Evolutionary conservation across 2,797 vertebrate genomes (phyloP), one percentile per base, ranked within the genome.

Genomic region (Gallinago solitaria): DNA sequence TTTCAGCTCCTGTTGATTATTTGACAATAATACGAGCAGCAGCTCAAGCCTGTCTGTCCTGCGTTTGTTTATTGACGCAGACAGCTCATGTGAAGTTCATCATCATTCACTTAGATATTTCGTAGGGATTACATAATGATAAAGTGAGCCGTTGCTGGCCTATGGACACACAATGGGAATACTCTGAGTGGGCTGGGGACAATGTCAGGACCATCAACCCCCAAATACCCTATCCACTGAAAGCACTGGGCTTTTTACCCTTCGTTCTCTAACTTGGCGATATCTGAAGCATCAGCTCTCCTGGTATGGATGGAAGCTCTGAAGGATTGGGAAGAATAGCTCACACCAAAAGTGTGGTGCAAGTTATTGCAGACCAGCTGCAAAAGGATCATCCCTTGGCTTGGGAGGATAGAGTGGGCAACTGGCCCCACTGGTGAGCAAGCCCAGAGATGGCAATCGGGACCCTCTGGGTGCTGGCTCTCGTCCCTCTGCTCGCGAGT

Each of bases 391-490:
- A 1, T 16, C 11, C 39, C 3, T 30, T 71, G 78, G 32, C 14
- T 19, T 10, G 53, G 83, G 47, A 25, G 57, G 54, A 11, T 17
- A 2, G 5, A 4, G 48, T n/a, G 21, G 7, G 54, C n/a, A 24
- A 9, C 27, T 4, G 2, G 20, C 33, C 50, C 6, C 16, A 3
- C 50, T 37, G 25, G 35, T 11, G 28, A 50, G 21, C 3, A 39
- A 59, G 18, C 16, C 4, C 12, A 9, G 73, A 2, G 1, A 6
- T 23, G 21, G 64, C 0, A 3, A 3, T 1, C 0, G 1, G 28
- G n/a, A n/a, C 2, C 2, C 15, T 39, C n/a, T 35, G 0, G 0
- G 75, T 48, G 43, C 48, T 32, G 11, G 35, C 16, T 71, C 39
- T 23, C 3, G 27, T 78, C 33, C 64, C 16, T n/a, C 68, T 57